Conservation (phyloP, 2,797 vertebrate genomes). For the Myotis planiceps region DNA sequence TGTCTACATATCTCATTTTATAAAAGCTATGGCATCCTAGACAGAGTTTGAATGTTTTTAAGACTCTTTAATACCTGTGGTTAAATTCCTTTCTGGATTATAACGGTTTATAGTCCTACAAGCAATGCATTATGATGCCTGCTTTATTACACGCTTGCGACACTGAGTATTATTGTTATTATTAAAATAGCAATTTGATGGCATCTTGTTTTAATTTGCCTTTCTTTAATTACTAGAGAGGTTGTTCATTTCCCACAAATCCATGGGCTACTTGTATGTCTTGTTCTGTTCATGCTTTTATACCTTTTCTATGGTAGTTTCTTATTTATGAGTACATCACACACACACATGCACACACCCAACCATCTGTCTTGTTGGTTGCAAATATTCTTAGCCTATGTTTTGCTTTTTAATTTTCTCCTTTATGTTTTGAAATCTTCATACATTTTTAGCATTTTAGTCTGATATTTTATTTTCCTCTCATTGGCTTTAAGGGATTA, state of each 20-base stretch:
- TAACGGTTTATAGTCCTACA: not conserved
- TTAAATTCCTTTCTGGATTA: not conserved
- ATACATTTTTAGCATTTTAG: not conserved
- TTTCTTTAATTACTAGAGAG: conserved; percentile 32
- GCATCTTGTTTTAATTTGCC: conserved; percentile 1
- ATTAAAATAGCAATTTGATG: not conserved
- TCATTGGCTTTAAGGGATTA: not conserved
- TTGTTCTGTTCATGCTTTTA: conserved; percentile 19
- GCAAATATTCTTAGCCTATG: not conserved
- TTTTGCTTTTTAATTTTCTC: conserved; percentile 36
- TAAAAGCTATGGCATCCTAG: not conserved
- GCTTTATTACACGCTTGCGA: not conserved
- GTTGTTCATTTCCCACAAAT: not conserved
- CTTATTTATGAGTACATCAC: not conserved
- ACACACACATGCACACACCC: not conserved
- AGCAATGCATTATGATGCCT: not conserved
- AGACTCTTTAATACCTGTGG: not conserved
- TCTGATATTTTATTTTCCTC: not conserved
- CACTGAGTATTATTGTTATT: not conserved
- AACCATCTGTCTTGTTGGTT: not conserved
- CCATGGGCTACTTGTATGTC: not conserved
- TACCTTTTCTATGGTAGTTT: not conserved
- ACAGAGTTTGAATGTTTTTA: not conserved
- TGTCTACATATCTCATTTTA: not conserved
- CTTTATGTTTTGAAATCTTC: conserved; percentile 22